phyloP scores from a whole-genome alignment of 92 coral and sea anemone genomes.

The Palythoa grandiflora region DNA sequence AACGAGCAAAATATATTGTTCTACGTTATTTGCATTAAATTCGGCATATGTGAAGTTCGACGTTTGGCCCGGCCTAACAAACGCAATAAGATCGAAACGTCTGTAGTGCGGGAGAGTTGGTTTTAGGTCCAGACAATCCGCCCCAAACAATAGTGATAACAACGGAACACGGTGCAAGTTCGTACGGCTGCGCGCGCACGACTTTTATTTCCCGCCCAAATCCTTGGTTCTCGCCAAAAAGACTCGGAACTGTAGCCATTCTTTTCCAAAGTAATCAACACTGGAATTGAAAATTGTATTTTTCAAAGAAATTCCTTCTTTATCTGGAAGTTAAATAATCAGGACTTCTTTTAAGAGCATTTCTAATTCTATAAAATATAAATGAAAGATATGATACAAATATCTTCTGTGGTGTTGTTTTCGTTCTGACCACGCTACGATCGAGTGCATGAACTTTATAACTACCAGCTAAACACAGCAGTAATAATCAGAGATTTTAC shows the following conservation, averaged over 20 bases:
- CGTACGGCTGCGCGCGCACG: not conserved
- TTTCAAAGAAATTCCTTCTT: not conserved
- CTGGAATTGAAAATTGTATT: not conserved
- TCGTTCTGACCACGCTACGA: constrained; percentile 3
- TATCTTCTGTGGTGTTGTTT: not conserved
- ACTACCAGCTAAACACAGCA: constrained; percentile 7
- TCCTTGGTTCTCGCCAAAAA: not conserved
- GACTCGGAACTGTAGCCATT: not conserved
- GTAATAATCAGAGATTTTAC: not conserved
- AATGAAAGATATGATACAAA: not conserved
- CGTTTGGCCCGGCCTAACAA: no score
- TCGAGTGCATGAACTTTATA: not conserved
- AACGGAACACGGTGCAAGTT: no score
- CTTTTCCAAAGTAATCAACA: not conserved
- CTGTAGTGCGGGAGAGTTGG: no score
- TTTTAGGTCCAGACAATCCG: no score
- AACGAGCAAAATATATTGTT: no score
- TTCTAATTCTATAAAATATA: not conserved
- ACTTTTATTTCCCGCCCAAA: not conserved
- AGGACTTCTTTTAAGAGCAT: not conserved
- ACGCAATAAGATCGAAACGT: no score
- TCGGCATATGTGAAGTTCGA: no score
- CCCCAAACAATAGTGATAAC: no score
- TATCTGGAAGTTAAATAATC: not conserved
- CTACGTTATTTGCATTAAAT: no score